Base-by-base conservation (phyloP, 1,140 invertebrate genomes). In the Polypedilum vanderplanki region DNA sequence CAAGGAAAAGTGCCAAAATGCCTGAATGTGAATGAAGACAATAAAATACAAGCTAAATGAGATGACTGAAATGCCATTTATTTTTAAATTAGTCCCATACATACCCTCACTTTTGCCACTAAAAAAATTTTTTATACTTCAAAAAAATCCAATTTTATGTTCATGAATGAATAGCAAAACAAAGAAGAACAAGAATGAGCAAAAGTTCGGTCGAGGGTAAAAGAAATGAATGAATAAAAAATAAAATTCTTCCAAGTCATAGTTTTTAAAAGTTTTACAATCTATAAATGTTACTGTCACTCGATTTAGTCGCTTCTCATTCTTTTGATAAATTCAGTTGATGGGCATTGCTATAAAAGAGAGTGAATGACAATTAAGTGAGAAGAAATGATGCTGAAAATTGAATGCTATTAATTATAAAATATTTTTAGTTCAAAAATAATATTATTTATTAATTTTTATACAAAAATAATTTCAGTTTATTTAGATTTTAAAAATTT, bases 221-320 rank as follows among this genome's bases (percentile, higher is more conserved):
- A 33, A 33, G 24, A 33, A 33, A 33, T 33, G 24, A 33, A 33
- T 33, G 24, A 70, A 17, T 20, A 10, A 22, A 70, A 70, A 70
- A 70, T 1, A 5, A 70, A 70, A 70, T 18, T 20, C 17, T 70
- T 70, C 18, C 65, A 70, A 70, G 65, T 70, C 65, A 70, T 70
- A 70, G 17, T 70, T 70, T 70, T 70, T 70, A 70, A 70, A 70
- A 70, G 65, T 70, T 70, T 70, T 70, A 70, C 65, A 70, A 70
- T 70, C 20, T 70, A 70, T 70, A 20, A 70, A 3, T 70, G 65
- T 70, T 70, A 70, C 17, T 70, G 65, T 70, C 65, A 70, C 65
- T 70, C 17, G 65, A 70, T 70, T 70, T 70, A 70, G 18, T 70
- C 18, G 17, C 24, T 33, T 1, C 24, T 5, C 24, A 33, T 33